Percentiles rank a stretch among this genome's conserved stretches.
Conservation (phyloP, 2,888 invertebrate genomes). For the Agrochola circellaris region DNA sequence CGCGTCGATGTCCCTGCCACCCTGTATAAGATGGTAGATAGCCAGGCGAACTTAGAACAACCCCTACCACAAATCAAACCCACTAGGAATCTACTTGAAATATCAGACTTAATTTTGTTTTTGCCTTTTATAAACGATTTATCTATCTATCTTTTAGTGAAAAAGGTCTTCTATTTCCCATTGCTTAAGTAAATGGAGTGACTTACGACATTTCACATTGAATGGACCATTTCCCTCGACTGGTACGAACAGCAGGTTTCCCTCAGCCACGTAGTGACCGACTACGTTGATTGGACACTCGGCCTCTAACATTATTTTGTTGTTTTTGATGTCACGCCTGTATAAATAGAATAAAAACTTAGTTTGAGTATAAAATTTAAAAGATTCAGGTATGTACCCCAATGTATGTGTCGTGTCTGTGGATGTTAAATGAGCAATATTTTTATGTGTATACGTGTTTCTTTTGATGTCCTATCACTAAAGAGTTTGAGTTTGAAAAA, state of each 20-base stretch:
- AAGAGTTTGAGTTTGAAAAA: too few species aligned
- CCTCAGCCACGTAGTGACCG: slow-evolving; percentile 42
- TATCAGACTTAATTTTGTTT: not conserved
- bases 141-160: too few species aligned
- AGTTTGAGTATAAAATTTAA: not conserved
- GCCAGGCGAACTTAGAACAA: too few species aligned
- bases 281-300: slow-evolving; percentile 43
- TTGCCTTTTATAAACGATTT: not conserved
- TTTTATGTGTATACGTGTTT: too few species aligned
- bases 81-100: not conserved
- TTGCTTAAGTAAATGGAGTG: not conserved
- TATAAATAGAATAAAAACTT: not conserved
- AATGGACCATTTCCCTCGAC: slow-evolving; percentile 53
- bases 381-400: too few species aligned
- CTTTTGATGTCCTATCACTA: too few species aligned
- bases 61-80: too few species aligned
- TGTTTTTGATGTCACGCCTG: slow-evolving; percentile 35
- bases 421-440: too few species aligned
- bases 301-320: not conserved
- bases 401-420: too few species aligned
- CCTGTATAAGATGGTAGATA: too few species aligned
- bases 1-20: too few species aligned
- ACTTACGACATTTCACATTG: slow-evolving; percentile 40
- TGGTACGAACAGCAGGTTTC: slow-evolving; percentile 28
- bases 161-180: not conserved